phyloP scores from a whole-genome alignment of 2,888 invertebrate genomes.

The Lomographa bimaculata region DNA sequence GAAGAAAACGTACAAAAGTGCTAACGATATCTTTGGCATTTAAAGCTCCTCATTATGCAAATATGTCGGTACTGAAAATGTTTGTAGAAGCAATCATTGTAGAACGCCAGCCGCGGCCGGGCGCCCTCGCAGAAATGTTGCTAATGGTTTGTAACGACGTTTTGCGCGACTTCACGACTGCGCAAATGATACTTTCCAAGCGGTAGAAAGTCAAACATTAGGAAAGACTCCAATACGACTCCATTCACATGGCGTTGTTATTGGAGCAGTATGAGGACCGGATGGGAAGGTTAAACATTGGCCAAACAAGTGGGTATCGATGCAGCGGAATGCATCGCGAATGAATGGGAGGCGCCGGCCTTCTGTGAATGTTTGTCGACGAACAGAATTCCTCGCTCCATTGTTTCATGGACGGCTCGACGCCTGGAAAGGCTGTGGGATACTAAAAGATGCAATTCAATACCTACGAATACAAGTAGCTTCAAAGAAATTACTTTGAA shows the following conservation, averaged over 20 bases:
- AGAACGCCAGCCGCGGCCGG: slow-evolving; percentile 49
- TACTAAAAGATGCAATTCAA: slow-evolving; percentile 32
- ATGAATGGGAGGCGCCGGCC: slow-evolving; percentile 60
- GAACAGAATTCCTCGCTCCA: slow-evolving; percentile 64
- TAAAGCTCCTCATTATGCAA: slow-evolving; percentile 48
- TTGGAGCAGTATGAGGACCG: slow-evolving; percentile 64
- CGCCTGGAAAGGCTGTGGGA: slow-evolving; percentile 33
- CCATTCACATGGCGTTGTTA: slow-evolving; percentile 67
- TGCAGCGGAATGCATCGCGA: slow-evolving; percentile 47
- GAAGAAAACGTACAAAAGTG: slow-evolving; percentile 29
- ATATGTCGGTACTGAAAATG: slow-evolving; percentile 45
- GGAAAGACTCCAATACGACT: slow-evolving; percentile 58
- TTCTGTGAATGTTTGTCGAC: slow-evolving; percentile 65
- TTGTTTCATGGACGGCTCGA: slow-evolving; percentile 55
- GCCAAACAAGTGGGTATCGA: slow-evolving; percentile 59
- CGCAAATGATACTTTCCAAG: slow-evolving; percentile 74
- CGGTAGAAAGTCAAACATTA: slow-evolving; percentile 76
- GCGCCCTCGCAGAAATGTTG: slow-evolving; percentile 62
- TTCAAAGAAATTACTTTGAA: too few relatives aligned
- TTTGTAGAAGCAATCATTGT: slow-evolving; percentile 46
- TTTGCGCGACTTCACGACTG: slow-evolving; percentile 53
- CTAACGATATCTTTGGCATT: slow-evolving; percentile 36
- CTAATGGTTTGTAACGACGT: slow-evolving; percentile 61
- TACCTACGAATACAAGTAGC: too few relatives aligned
- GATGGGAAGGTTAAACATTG: slow-evolving; percentile 69